phyloP scores from a whole-genome alignment of 2,888 invertebrate genomes.

The Tenthredo mesomela region DNA sequence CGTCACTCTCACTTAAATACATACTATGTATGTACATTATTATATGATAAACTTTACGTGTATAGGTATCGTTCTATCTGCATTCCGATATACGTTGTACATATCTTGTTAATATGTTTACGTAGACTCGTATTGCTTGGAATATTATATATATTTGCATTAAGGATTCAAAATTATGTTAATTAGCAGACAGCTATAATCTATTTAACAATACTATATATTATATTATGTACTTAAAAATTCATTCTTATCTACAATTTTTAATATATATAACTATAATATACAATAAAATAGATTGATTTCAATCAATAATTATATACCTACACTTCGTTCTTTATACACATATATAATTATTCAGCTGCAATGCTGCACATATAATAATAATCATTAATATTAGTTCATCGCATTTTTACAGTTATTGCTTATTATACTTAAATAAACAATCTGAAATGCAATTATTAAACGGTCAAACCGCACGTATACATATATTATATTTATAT shows the following conservation, averaged over 20 bases:
- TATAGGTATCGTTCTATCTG: not conserved
- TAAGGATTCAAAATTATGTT: not conserved
- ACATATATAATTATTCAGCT: not conserved
- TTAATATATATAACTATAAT: conserved; percentile 14
- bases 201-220: not conserved
- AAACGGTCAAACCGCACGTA: not conserved
- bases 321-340: not conserved
- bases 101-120: not conserved
- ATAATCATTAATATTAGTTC: not conserved
- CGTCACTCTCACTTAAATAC: too few relatives aligned
- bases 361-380: too few relatives aligned
- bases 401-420: conserved; percentile 5
- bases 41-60: not conserved
- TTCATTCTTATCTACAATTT: conserved; percentile 12
- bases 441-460: conserved; percentile 2
- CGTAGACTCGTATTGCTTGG: not conserved
- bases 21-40: too few relatives aligned
- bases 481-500: not conserved
- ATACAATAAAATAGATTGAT: not conserved
- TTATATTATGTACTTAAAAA: not conserved
- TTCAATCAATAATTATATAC: not conserved
- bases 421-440: not conserved
- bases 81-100: not conserved
- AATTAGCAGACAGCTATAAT: not conserved
- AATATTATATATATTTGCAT: not conserved